phyloP scores from a whole-genome alignment of 2,888 invertebrate genomes.

The Athrips mouffetella region DNA sequence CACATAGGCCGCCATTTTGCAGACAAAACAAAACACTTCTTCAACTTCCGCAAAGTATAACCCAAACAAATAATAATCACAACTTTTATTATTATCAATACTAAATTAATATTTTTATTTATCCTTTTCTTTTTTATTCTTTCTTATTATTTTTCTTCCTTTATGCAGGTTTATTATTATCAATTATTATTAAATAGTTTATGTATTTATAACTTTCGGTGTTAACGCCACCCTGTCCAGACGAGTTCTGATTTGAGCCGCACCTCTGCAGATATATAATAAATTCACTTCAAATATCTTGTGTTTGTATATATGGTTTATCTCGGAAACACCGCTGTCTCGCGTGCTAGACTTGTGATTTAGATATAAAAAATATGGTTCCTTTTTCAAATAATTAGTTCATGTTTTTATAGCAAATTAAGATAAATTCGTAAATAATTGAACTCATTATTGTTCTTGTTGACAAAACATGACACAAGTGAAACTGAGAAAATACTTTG shows the following conservation, averaged over 20 bases:
- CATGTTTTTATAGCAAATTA: no score
- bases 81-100: not conserved
- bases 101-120: no score
- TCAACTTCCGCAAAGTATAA: not conserved
- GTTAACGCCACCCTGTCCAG: not conserved
- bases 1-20: not conserved
- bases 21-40: conserved; percentile 2
- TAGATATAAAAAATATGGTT: conserved; percentile 34
- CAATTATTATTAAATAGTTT: not conserved
- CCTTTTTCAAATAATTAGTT: not conserved
- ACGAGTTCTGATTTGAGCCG: not conserved
- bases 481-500: no score
- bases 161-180: not conserved
- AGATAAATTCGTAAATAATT: no score
- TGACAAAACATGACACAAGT: no score
- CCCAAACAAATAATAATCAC: not conserved
- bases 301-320: conserved; percentile 13
- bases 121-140: no score
- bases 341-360: conserved; percentile 46
- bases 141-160: no score
- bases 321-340: conserved; percentile 36
- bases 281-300: not conserved
- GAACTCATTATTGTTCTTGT: no score
- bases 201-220: conserved; percentile 2
- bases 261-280: not conserved